Evolutionary conservation across 2,113 vertebrate genomes (phyloP), one percentile per base, ranked within the genome.

Genomic region (Chelonoidis abingdonii): DNA sequence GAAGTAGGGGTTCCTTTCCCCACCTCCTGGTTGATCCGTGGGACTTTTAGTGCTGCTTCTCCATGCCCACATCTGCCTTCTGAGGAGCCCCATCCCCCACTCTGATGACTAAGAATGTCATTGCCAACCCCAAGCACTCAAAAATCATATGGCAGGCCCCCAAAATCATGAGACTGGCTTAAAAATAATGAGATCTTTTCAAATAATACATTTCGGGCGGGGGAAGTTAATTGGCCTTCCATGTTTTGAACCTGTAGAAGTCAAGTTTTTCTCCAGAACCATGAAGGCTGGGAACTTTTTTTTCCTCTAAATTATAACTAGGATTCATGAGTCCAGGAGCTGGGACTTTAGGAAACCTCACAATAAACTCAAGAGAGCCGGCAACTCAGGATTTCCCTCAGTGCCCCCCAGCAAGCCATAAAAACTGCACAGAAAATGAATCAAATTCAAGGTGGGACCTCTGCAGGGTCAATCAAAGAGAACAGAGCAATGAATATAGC

Each of bases 301-400:
- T 38, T 41, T 50, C 47, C 47, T 88, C 54, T n/a, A 21, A 27
- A 27, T 62, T 82, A 87, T 85, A 83, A 19, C 31, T 0, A 2
- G 44, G 75, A 49, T 57, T 44, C 12, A 47, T 47, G 47, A 24
- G 49, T 76, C 8, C 53, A 76, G 79, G 14, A 72, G 2, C 41
- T 35, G 69, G 69, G 50, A 10, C 47, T 75, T 41, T n/a, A 9
- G 1, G 54, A 82, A 86, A 29, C 6, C 21, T 88, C 69, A 10
- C 54, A 41, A 1, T 31, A 35, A 78, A 76, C 54, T 49, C 10
- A 5, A 44, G 10, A 84, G 50, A 17, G 50, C 83, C 0, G 4
- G n/a, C 25, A 1, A 5, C 0, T 0, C 31, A 41, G 3, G 27
- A 2, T 88, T 54, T 91, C 54, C 72, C 83, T 84, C 0, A 1